Evolutionary conservation across 2,113 vertebrate species (phyloP).

Genomic region (Bucco capensis): DNA sequence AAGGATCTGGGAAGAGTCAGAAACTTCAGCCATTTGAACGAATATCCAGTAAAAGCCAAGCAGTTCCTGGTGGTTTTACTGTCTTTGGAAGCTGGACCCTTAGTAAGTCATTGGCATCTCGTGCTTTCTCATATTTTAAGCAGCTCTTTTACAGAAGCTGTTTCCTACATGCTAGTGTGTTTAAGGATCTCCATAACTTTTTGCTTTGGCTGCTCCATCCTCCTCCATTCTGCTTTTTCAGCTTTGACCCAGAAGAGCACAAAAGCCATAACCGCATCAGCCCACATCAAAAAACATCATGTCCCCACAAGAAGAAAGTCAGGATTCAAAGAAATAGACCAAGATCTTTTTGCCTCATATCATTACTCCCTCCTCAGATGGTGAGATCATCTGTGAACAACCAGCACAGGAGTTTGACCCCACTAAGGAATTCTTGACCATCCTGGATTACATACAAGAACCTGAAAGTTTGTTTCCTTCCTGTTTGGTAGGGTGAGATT

Average conservation of each 20-base stretch:
- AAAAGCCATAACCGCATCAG: neutral
- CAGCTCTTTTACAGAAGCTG: slow-evolving; percentile 23
- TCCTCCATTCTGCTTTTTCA: neutral
- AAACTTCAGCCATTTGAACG: neutral
- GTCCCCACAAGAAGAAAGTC: slow-evolving; percentile 19
- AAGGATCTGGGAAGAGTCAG: slow-evolving; percentile 5
- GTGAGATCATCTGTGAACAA: neutral
- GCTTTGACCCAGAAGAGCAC: slow-evolving; percentile 10
- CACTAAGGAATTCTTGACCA: neutral
- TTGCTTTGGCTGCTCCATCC: neutral
- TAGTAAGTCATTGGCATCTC: slow-evolving; percentile 10
- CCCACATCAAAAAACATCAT: neutral
- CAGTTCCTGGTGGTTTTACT: neutral
- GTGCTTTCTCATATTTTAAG: slow-evolving; percentile 32
- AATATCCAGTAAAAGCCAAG: neutral
- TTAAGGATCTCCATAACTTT: neutral
- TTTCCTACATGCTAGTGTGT: slow-evolving; percentile 9
- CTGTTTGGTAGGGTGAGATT: neutral
- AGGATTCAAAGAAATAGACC: neutral
- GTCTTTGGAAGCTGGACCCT: neutral
- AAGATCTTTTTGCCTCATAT: neutral
- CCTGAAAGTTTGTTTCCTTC: slow-evolving; percentile 44
- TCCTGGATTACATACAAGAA: neutral
- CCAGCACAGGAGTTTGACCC: neutral
- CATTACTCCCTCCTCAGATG: neutral